phyloP scores from a whole-genome alignment of 2,113 vertebrate genomes.

The Thryonomys swinderianus region DNA sequence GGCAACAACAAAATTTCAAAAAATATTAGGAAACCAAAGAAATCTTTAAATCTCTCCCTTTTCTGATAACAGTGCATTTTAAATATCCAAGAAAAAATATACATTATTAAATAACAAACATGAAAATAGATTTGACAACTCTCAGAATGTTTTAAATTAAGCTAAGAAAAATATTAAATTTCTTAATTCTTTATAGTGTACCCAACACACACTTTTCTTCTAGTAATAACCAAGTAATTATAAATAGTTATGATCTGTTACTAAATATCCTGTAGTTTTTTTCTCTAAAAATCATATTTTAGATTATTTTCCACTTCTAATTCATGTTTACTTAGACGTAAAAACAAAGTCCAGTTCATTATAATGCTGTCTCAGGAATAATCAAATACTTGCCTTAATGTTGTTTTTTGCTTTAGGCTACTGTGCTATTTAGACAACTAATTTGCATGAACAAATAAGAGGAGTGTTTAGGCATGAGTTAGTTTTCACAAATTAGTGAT shows the following conservation, averaged over 20 bases:
- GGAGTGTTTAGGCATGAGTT: slow-evolving; percentile 42
- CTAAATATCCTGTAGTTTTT: neutral
- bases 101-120: neutral
- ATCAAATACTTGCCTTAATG: neutral
- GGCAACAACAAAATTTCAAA: neutral
- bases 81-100: neutral
- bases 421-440: slow-evolving; percentile 35
- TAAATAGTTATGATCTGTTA: neutral
- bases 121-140: neutral
- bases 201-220: neutral
- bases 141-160: slow-evolving; percentile 28
- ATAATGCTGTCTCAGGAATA: neutral
- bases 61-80: neutral
- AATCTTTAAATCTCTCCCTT: slow-evolving; percentile 8
- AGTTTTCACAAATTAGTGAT: slow-evolving; percentile 13
- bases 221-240: neutral
- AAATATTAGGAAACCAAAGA: neutral
- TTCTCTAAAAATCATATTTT: neutral
- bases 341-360: neutral
- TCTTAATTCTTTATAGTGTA: neutral
- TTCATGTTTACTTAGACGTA: slow-evolving; percentile 35
- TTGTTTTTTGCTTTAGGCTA: slow-evolving; percentile 38
- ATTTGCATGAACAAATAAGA: slow-evolving; percentile 39
- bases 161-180: slow-evolving; percentile 28
- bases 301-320: slow-evolving; percentile 23